Base-by-base conservation (phyloP, 2,888 invertebrate genomes). In the Harmothoe impar region DNA sequence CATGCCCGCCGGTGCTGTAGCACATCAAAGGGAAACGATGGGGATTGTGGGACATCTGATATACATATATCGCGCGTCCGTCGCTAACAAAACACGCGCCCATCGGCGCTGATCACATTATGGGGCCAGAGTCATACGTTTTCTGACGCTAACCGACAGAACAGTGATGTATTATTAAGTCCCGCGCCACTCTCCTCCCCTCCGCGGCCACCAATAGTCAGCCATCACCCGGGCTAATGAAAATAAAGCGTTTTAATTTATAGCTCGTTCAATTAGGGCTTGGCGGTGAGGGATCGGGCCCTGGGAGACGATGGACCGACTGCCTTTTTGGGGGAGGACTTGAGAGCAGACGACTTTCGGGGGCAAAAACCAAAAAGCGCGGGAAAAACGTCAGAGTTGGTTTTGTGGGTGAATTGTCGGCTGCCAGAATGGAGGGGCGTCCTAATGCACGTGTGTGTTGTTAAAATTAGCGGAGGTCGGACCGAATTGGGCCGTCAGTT, bases 211-310 rank as follows among this genome's bases (percentile, higher is more conserved):
- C 43, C 52, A 84, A 33, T 23, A 43, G 43, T 23, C 51, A 20
- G n/a, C 84, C 78, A 29, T 33, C 33, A 35, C n/a, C 1, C 12
- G 54, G 54, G 31, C 54, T 86, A 86, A 86, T 86, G 86, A 86
- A 86, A 86, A 86, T 86, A 86, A 86, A 86, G 86, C 86, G 54
- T 86, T 54, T 86, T 84, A 52, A 86, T 86, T 86, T 29, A 86
- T 86, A 86, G 86, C 56, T 54, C 54, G 86, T 56, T 86, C 86
- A 86, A 86, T 86, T 54, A 86, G 56, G 56, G 23, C 12, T n/a
- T 10, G 15, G 20, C 35, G 43, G 84, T 84, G 84, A 84, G 23
- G 84, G 84, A 84, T 35, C 43, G 84, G 56, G 54, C 54, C 54
- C 33, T 81, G 81, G 81, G 81, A 81, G 20, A 0, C 35, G 43